These are phyloP conservation scores for Ooceraea biroi DNA, from an alignment of 1,140 invertebrate species.

Conservation along the genomic window DNA sequence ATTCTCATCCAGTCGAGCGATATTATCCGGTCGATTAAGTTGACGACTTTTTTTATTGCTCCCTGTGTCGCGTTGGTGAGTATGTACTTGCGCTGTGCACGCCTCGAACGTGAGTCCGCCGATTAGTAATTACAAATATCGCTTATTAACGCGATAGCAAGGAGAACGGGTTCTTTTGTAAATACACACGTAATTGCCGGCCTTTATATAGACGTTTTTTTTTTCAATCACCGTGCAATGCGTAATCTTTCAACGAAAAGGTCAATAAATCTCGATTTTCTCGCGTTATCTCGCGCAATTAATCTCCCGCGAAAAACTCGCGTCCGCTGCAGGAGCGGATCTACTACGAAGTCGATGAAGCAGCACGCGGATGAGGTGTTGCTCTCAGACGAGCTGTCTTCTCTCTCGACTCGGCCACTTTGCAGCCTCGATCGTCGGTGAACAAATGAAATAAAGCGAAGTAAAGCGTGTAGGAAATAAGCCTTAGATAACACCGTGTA, in stretches of 20 bases:
- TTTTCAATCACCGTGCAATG: background rate
- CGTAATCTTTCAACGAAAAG: slow-evolving; percentile 52
- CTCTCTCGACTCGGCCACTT: too few species aligned
- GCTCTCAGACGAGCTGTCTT: too few species aligned
- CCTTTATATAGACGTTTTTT: slow-evolving; percentile 30
- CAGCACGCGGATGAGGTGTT: background rate
- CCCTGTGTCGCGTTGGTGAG: background rate
- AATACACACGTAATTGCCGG: slow-evolving; percentile 33
- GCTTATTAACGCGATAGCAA: slow-evolving; percentile 46
- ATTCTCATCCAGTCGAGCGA: background rate
- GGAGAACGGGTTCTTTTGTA: slow-evolving; percentile 46
- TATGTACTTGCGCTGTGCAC: background rate
- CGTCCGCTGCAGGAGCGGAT: slow-evolving; percentile 13
- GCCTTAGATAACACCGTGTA: too few species aligned
- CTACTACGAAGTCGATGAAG: background rate
- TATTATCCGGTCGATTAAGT: slow-evolving; percentile 21
- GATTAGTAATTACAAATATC: slow-evolving; percentile 57
- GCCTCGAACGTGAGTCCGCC: slow-evolving; percentile 10
- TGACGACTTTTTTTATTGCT: slow-evolving; percentile 17
- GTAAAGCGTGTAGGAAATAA: too few species aligned
- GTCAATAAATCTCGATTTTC: slow-evolving; percentile 57
- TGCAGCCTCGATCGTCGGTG: too few species aligned
- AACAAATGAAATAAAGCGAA: too few species aligned
- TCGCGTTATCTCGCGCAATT: slow-evolving; percentile 50
- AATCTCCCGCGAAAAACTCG: slow-evolving; percentile 39